Conservation (phyloP, 1,140 invertebrate genomes). For the Apis dorsata region DNA sequence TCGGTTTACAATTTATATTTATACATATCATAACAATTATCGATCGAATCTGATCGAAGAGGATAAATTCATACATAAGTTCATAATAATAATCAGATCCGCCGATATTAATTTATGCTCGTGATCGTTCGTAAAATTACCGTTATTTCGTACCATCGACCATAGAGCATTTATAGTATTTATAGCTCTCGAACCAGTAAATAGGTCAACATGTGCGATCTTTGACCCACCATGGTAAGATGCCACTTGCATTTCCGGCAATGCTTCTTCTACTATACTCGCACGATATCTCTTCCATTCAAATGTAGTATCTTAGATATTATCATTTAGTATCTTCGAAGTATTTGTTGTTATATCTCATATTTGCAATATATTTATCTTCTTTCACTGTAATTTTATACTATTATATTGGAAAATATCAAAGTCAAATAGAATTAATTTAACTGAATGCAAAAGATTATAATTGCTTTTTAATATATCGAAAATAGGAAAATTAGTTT, state of each 20-base stretch:
- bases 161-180: slow-evolving; percentile 46
- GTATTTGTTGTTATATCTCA: background rate
- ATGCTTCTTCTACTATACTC: slow-evolving; percentile 47
- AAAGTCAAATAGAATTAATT: background rate
- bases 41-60: slow-evolving; percentile 39
- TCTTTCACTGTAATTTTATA: too few species aligned
- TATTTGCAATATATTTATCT: background rate
- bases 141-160: slow-evolving; percentile 39
- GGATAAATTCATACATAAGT: slow-evolving; percentile 44
- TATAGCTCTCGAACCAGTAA: slow-evolving; percentile 64
- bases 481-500: too few species aligned
- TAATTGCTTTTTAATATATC: background rate
- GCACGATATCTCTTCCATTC: background rate
- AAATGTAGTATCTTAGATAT: background rate
- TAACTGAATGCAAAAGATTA: background rate
- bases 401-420: background rate
- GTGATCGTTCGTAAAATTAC: slow-evolving; percentile 45
- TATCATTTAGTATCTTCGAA: background rate
- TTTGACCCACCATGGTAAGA: slow-evolving; percentile 60
- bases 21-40: slow-evolving; percentile 45
- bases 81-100: slow-evolving; percentile 39
- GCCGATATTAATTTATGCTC: slow-evolving; percentile 49
- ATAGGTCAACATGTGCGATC: slow-evolving; percentile 66
- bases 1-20: slow-evolving; percentile 38
- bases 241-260: slow-evolving; percentile 68